Evolutionary conservation across 2,113 vertebrate species (phyloP).

Genomic region (Paramisgurnus dabryanus): DNA sequence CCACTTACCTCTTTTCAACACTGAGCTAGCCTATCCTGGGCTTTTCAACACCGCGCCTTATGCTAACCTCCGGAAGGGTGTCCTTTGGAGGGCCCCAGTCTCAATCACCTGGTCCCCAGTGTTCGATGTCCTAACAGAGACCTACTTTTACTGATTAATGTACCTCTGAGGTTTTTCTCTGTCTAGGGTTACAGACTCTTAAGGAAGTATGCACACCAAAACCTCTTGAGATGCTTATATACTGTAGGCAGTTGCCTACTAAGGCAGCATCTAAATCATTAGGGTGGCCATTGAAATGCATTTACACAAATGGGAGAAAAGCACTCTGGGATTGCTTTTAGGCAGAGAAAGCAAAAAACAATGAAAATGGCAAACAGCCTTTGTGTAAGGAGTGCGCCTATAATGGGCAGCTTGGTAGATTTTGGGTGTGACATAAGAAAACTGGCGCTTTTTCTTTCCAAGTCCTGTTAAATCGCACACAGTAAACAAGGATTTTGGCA

Average conservation of each 20-base stretch:
- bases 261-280: neutral
- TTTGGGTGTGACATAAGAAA: constrained; percentile 19
- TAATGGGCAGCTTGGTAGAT: no score
- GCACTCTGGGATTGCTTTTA: no score
- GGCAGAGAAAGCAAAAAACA: no score
- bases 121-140: constrained; percentile 39
- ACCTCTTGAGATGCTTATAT: neutral
- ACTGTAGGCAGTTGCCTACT: neutral
- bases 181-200: constrained; percentile 34
- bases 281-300: neutral
- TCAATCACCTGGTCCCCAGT: constrained; percentile 37
- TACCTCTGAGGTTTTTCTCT: constrained; percentile 13
- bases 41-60: constrained; percentile 39
- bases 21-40: constrained; percentile 43
- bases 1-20: constrained; percentile 55
- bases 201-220: neutral
- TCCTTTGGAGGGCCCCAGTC: constrained; percentile 31
- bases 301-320: no score
- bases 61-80: constrained; percentile 26
- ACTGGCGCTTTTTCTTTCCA: neutral
- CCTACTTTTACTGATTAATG: constrained; percentile 37
- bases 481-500: constrained; percentile 7
- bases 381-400: no score
- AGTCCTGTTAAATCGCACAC: constrained; percentile 3
- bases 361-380: no score